Evolutionary conservation across 1,140 invertebrate species (phyloP), one percentile per base, ranked within the genome.

Genomic region (Antheraea mylitta): DNA sequence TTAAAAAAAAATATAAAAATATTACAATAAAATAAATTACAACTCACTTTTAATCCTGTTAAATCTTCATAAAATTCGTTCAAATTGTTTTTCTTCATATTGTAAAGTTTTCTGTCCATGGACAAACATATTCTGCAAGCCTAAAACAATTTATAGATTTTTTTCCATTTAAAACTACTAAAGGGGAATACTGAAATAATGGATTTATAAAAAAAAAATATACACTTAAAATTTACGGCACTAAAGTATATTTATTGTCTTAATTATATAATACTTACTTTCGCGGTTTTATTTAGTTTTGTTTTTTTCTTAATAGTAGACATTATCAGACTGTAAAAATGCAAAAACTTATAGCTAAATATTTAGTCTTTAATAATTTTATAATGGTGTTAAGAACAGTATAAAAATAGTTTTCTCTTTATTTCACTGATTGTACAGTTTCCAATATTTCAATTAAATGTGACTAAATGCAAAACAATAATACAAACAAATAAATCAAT

Each of bases 41-140:
- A 38, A 64, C 37, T 64, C 37, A 64, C 62, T 6, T 38, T 64
- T 38, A 64, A 7, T 18, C 37, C 62, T 18, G 62, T 64, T 18
- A 64, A 38, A 37, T 45, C 36, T 42, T 64, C 62, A 64, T 64
- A 64, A n/a, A 6, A 42, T 37, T 16, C 18, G 16, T 30, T 37
- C 18, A 64, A 42, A 6, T 64, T 64, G 9, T 38, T n/a, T 64
- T 42, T 64, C 62, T 64, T 64, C 62, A 64, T 64, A 11, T 64
- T 16, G 38, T 64, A 64, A 13, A 64, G 13, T 42, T 64, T 64
- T 16, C 30, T 42, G 62, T 42, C 62, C 62, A 64, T 18, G 10
- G 62, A 37, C 45, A 71, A 48, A 60, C 70, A 70, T 19, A 70
- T 61, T 58, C 69, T 66, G 59, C 69, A 70, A 37, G 66, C 66